These are phyloP conservation scores for Lordiphosa mommai DNA, from an alignment of 1,140 invertebrate species.

Conservation along the genomic window DNA sequence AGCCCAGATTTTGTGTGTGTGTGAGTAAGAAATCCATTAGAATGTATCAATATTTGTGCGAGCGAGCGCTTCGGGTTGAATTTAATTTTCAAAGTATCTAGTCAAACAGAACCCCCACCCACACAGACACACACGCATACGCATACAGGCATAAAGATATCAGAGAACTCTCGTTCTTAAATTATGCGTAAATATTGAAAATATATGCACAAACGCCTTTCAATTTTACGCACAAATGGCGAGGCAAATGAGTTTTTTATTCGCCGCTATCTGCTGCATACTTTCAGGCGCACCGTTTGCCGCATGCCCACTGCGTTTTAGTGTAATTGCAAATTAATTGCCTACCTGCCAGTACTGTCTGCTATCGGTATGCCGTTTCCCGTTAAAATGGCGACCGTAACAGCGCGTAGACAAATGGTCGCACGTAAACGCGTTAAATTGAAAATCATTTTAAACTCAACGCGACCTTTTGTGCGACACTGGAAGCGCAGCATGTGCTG, in stretches of 20 bases:
- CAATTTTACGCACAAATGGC: conserved; percentile 49
- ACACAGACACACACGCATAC: conserved; percentile 5
- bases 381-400: conserved; percentile 14
- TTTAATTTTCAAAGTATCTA: conserved; percentile 73
- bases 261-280: conserved; percentile 16
- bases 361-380: conserved; percentile 34
- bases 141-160: conserved; percentile 1
- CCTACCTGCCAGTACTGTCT: conserved; percentile 4
- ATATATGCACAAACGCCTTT: conserved; percentile 69
- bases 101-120: conserved; percentile 14
- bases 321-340: conserved; percentile 70
- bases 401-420: conserved; percentile 57
- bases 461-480: conserved; percentile 55
- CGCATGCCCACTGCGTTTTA: conserved; percentile 9
- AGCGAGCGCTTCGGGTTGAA: conserved; percentile 57
- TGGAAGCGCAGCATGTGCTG: conserved; percentile 55
- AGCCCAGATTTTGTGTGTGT: conserved; percentile 33
- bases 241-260: conserved; percentile 40
- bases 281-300: conserved; percentile 31
- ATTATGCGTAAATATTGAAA: conserved; percentile 71
- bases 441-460: conserved; percentile 76
- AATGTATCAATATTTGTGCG: conserved; percentile 78
- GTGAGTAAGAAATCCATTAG: conserved; percentile 67
- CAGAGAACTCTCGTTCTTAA: conserved; percentile 28
- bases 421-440: conserved; percentile 76